Evolutionary conservation across 2,113 vertebrate genomes (phyloP).

Genomic region (Cairina moschata): DNA sequence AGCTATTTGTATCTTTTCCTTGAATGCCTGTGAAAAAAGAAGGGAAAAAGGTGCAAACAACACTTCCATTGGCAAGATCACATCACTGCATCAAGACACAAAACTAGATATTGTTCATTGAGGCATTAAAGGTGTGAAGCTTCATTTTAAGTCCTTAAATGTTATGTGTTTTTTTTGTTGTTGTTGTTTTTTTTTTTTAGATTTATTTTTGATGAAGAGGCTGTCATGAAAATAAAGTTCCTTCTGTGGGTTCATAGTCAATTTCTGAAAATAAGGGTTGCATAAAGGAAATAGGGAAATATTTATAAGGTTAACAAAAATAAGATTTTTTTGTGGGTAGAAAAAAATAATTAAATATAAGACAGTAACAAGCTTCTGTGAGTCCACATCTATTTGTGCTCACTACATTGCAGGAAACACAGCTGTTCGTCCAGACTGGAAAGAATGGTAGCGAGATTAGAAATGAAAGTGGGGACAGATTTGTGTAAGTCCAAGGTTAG

Average conservation of each 20-base stretch:
- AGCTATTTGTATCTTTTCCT: neutral
- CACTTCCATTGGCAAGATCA: neutral
- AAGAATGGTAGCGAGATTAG: neutral
- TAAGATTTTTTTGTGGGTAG: neutral
- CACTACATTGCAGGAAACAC: neutral
- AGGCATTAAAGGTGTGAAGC: neutral
- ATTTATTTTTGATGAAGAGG: neutral
- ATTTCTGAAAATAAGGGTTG: neutral
- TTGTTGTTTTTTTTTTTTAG: no score
- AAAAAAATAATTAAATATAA: neutral
- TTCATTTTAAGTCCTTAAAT: neutral
- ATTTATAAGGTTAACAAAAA: neutral
- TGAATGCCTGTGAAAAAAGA: rapidly evolving
- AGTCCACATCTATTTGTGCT: neutral
- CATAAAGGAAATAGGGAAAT: neutral
- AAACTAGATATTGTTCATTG: neutral
- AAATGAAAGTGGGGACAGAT: neutral
- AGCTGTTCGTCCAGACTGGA: neutral
- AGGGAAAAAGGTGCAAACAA: neutral
- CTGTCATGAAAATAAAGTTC: neutral
- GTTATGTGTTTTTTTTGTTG: no score
- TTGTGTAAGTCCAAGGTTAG: neutral
- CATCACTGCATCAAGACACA: neutral
- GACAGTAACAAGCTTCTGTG: neutral
- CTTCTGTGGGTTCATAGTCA: neutral